These are phyloP conservation scores for Ciconia boyciana DNA, from an alignment of 2,113 vertebrate genomes.

Conservation along the genomic window DNA sequence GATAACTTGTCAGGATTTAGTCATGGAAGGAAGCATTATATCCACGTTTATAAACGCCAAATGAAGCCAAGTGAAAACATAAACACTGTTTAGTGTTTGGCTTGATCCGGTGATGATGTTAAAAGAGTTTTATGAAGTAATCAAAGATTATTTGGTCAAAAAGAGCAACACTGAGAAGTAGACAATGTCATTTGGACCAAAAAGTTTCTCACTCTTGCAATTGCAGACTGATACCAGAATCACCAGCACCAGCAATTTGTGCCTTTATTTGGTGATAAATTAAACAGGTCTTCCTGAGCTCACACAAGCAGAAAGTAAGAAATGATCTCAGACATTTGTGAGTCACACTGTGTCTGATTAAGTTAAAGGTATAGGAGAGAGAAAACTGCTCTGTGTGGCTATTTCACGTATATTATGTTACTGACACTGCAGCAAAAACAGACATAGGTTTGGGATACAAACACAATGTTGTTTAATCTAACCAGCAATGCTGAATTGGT, in stretches of 20 bases:
- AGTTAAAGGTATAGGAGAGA: slow-evolving; percentile 33
- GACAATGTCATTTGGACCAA: neutral
- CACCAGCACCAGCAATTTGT: slow-evolving; percentile 51
- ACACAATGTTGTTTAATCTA: neutral
- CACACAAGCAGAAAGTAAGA: slow-evolving; percentile 55
- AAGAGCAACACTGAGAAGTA: neutral
- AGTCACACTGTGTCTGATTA: slow-evolving; percentile 56
- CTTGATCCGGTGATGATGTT: neutral
- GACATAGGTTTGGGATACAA: slow-evolving; percentile 3
- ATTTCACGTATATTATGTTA: slow-evolving; percentile 33
- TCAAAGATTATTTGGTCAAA: slow-evolving; percentile 14
- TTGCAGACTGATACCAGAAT: slow-evolving; percentile 35
- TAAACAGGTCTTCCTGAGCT: slow-evolving; percentile 50
- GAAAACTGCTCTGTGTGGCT: slow-evolving; percentile 39
- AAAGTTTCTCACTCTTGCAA: neutral
- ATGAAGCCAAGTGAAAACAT: slow-evolving; percentile 1
- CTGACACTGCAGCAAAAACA: slow-evolving; percentile 25
- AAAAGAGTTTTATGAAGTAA: slow-evolving; percentile 8
- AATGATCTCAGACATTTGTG: slow-evolving; percentile 59
- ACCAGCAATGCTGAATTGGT: neutral
- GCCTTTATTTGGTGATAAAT: slow-evolving; percentile 65
- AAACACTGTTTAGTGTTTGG: neutral
- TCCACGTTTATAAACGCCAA: neutral
- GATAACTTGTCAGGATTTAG: neutral
- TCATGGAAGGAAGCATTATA: neutral